Conservation (phyloP, 2,888 invertebrate genomes). For the Blastobasis lacticolella region DNA sequence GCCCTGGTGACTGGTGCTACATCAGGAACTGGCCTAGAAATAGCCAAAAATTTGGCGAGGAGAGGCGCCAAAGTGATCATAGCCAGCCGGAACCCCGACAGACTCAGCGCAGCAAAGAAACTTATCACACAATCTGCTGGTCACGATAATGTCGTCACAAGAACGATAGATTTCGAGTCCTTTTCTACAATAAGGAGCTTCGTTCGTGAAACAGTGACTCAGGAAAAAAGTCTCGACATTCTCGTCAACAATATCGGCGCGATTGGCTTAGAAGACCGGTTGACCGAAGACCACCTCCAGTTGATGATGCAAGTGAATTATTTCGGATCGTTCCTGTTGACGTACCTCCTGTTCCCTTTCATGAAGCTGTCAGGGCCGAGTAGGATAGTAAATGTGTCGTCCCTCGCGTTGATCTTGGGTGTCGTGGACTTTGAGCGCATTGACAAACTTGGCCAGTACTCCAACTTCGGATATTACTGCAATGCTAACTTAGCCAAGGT, state of each 20-base stretch:
- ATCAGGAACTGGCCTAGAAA: constrained; percentile 46
- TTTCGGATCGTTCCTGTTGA: constrained; percentile 46
- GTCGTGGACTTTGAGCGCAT: constrained; percentile 80
- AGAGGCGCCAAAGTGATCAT: constrained; percentile 74
- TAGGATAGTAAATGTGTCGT: constrained; percentile 44
- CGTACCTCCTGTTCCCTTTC: constrained; percentile 43
- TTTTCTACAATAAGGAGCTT: constrained; percentile 72
- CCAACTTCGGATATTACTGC: constrained; percentile 74
- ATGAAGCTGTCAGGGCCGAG: constrained; percentile 44
- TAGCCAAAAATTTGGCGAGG: constrained; percentile 52
- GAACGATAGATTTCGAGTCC: constrained; percentile 65
- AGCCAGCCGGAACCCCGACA: constrained; percentile 60
- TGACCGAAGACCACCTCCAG: constrained; percentile 76
- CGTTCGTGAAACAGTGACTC: constrained; percentile 63
- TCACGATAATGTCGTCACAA: constrained; percentile 31
- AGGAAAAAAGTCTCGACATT: constrained; percentile 62
- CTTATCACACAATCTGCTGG: constrained; percentile 30
- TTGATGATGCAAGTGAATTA: constrained; percentile 75
- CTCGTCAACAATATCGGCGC: constrained; percentile 67
- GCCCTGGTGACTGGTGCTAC: constrained; percentile 56
- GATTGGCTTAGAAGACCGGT: constrained; percentile 46
- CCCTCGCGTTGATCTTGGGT: constrained; percentile 78
- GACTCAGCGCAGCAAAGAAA: constrained; percentile 29
- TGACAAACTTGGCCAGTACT: constrained; percentile 79
- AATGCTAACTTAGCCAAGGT: constrained; percentile 48